Base-by-base conservation (phyloP, 2,113 vertebrate species). In the Xiphorhynchus elegans region DNA sequence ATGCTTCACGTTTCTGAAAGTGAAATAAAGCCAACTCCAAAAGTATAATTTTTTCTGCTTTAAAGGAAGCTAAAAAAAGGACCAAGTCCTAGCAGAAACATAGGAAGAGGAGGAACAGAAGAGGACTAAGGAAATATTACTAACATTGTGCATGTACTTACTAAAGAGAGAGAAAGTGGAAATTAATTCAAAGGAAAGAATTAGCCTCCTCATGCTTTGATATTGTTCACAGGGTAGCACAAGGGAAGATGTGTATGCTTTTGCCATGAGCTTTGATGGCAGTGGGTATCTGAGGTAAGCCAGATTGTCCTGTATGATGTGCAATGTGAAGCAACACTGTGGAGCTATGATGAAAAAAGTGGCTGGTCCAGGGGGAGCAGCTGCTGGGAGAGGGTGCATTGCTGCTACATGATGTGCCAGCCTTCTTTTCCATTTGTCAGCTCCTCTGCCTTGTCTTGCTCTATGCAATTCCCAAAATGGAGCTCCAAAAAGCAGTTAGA, bases 331-430 rank as follows among this genome's bases (percentile, higher is more conserved):
- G 33, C 47, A 47, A 53, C 25, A 0, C 35, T 64, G 33, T 11
- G 13, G 55, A 58, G 9, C 56, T 60, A 2, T 70, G 75, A 56
- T 33, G 47, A 17, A 63, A 67, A 15, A 62, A 59, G 52, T 31
- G 39, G 17, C 52, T 68, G 39, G 33, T 35, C 23, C 21, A 66
- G 42, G 13, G 31, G 50, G 2, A 74, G 17, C 56, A 78, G 42
- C 7, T 40, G 11, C 20, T 63, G 37, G 29, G 11, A 15, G 17
- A 66, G 31, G 25, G 17, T 55, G 35, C 1, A 2, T 72, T 83
- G 21, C 15, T 86, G 52, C 40, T 50, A 2, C 0, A 1, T 1
- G 1, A 13, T n/a, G 52, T 47, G 31, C 16, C 56, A 79, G 40
- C 24, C 55, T 69, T 8, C 35, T 46, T 56, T 28, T 35, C 52